Conservation (phyloP, 2,888 invertebrate genomes). For the Melipona beecheii region DNA sequence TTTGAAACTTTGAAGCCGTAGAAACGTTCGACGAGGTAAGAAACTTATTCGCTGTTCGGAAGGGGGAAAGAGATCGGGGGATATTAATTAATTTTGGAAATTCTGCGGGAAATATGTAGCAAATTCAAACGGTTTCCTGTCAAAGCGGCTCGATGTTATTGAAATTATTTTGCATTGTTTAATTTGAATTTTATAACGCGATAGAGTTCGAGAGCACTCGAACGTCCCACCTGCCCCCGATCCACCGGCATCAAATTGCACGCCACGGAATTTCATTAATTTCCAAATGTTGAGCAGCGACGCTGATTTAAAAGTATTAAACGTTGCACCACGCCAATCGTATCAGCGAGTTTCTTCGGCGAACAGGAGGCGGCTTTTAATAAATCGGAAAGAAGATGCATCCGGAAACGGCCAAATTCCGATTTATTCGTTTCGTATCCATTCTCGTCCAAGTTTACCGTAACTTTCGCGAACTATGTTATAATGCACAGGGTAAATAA, state of each 20-base stretch:
- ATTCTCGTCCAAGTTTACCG: conserved; percentile 16
- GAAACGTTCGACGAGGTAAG: neutral
- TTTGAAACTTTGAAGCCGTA: neutral
- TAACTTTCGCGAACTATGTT: conserved; percentile 37
- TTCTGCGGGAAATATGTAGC: neutral
- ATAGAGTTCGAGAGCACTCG: neutral
- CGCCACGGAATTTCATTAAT: neutral
- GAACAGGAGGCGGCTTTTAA: too few relatives aligned
- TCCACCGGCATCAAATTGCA: neutral
- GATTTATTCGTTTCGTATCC: conserved; percentile 14
- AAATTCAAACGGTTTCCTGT: neutral
- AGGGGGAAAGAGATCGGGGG: neutral
- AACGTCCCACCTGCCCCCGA: neutral
- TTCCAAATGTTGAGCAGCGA: neutral
- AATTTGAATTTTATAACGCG: neutral
- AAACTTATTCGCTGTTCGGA: neutral
- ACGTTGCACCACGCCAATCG: neutral
- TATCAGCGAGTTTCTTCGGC: neutral
- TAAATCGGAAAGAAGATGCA: neutral
- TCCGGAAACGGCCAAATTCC: neutral
- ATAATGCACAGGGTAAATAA: conserved; percentile 45
- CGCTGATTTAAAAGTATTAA: neutral
- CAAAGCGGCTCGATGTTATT: neutral
- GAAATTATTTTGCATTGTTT: neutral
- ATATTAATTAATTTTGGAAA: conserved; percentile 18